A percentile compares a stretch with the other conserved stretches of the same genome.
These are phyloP conservation scores for Spondyliosoma cantharus DNA, from an alignment of 2,797 vertebrate species.

Conservation along the genomic window DNA sequence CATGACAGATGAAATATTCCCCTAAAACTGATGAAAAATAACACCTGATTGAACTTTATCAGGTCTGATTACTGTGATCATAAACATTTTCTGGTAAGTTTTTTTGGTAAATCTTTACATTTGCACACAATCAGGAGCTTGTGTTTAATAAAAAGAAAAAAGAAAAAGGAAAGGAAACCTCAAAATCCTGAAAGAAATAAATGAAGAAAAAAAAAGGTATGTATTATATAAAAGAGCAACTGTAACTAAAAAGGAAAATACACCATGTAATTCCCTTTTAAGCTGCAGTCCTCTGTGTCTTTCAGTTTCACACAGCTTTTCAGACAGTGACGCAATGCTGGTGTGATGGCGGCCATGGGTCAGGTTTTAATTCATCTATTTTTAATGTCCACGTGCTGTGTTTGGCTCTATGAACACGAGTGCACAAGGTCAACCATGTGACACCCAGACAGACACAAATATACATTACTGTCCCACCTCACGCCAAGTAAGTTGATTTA, in stretches of 20 bases:
- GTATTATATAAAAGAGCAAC: neutral
- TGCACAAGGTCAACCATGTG: conserved; percentile 25
- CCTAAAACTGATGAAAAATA: too few species aligned
- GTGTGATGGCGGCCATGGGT: conserved; percentile 2
- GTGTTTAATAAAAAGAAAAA: too few species aligned
- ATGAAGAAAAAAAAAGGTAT: fast-evolving
- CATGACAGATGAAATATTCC: too few species aligned
- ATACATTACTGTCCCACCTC: neutral
- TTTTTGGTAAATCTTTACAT: neutral
- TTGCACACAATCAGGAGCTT: neutral
- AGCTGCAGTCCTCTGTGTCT: neutral
- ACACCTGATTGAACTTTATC: too few species aligned
- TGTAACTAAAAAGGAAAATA: neutral
- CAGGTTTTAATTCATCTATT: conserved; percentile 51
- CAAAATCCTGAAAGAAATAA: neutral
- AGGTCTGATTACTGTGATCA: too few species aligned
- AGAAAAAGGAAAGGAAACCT: neutral
- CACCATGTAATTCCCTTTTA: neutral
- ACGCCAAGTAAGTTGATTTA: neutral
- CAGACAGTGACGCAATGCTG: neutral
- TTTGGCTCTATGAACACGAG: conserved; percentile 21
- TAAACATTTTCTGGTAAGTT: too few species aligned
- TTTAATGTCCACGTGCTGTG: conserved; percentile 38
- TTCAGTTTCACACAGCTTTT: neutral
- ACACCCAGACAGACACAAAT: conserved; percentile 8